phyloP scores from a whole-genome alignment of 2,113 vertebrate species.

The Oceanites oceanicus region DNA sequence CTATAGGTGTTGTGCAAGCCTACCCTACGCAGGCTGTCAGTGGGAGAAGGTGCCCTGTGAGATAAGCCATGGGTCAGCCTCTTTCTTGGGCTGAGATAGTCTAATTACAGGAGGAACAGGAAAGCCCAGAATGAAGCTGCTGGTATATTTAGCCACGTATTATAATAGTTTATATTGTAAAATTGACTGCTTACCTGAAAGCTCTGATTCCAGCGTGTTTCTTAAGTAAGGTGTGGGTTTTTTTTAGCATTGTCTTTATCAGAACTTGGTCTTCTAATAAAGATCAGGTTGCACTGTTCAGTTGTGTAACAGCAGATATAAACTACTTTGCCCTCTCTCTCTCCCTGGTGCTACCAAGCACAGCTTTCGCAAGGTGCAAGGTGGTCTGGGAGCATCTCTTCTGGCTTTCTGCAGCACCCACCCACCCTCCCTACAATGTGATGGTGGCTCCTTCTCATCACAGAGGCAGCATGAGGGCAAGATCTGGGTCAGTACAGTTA shows the following conservation, averaged over 20 bases:
- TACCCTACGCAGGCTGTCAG: not conserved
- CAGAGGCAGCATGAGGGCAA: not conserved
- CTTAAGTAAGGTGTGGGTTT: not conserved
- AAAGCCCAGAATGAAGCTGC: not conserved
- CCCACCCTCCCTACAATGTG: not conserved
- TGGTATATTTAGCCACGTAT: not conserved
- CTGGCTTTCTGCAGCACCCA: not conserved
- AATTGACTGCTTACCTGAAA: not conserved
- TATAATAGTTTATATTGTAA: not conserved
- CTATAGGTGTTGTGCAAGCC: not conserved
- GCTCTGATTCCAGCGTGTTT: not conserved
- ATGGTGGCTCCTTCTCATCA: not conserved
- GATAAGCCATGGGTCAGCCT: not conserved
- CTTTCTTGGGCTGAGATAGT: not conserved
- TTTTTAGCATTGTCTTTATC: not conserved
- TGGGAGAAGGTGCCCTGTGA: not conserved
- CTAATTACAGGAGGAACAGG: not conserved
- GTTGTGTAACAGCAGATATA: not conserved
- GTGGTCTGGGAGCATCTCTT: not conserved
- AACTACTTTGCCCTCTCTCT: rapidly evolving
- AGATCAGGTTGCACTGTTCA: not conserved
- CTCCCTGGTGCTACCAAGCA: not conserved
- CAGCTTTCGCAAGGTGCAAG: not conserved
- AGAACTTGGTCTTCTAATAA: not conserved
- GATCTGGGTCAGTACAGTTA: rapidly evolving